These are phyloP conservation scores for Kryptopterus vitreolus DNA, from an alignment of 2,797 vertebrate genomes.

Conservation along the genomic window DNA sequence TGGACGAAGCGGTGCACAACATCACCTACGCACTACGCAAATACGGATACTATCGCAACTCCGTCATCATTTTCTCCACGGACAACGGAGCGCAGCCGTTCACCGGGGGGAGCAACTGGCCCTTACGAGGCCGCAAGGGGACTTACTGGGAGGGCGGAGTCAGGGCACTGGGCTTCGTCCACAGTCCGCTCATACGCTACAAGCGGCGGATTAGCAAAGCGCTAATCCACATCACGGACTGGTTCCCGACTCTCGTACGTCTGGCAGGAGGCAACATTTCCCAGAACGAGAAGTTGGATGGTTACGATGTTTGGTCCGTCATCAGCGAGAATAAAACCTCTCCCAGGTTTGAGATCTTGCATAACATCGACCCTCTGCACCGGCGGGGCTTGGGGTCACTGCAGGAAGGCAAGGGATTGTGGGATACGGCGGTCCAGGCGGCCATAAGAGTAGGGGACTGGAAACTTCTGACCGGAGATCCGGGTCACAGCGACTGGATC, in stretches of 20 bases:
- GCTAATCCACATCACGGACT: constrained; percentile 92
- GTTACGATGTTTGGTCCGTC: constrained; percentile 87
- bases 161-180: constrained; percentile 90
- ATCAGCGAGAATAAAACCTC: constrained; percentile 89
- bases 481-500: constrained; percentile 93
- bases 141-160: constrained; percentile 97
- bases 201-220: constrained; percentile 82
- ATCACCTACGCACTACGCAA: constrained; percentile 92
- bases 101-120: constrained; percentile 97
- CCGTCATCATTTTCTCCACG: constrained; percentile 88
- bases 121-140: constrained; percentile 90
- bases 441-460: constrained; percentile 92
- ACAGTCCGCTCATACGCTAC: constrained; percentile 87
- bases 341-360: constrained; percentile 88
- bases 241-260: constrained; percentile 91
- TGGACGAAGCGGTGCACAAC: constrained; percentile 92
- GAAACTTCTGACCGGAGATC: constrained; percentile 94
- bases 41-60: constrained; percentile 90
- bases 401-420: constrained; percentile 74
- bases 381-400: constrained; percentile 72
- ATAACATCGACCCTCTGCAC: constrained; percentile 95
- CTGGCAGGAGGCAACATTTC: constrained; percentile 84
- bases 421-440: constrained; percentile 91
- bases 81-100: constrained; percentile 96
- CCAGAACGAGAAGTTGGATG: constrained; percentile 80